Percentiles rank a stretch among this genome's conserved stretches.
Evolutionary conservation across 37 sponge, comb jelly and placozoan species (phyloP).

Genomic region (Halisarca cf. caerulea): DNA sequence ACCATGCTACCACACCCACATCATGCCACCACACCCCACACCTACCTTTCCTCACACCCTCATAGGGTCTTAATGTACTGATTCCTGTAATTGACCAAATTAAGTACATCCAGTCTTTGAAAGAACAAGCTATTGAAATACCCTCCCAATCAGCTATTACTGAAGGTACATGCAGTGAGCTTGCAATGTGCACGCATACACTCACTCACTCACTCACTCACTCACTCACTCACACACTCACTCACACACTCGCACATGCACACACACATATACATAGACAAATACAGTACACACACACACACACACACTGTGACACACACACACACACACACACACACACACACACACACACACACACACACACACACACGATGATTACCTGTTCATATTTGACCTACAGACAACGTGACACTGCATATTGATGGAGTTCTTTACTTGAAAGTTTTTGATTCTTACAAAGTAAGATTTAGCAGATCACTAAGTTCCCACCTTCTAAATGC

Average conservation of each 20-base stretch:
- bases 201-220: too few species aligned
- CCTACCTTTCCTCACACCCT: not conserved
- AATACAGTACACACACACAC: not conserved
- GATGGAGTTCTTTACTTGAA: constrained; percentile 95
- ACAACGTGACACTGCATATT: constrained; percentile 95
- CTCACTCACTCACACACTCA: not conserved
- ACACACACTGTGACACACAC: not conserved
- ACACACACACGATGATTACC: not conserved
- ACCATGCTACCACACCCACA: too few species aligned
- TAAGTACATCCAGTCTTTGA: constrained; percentile 91
- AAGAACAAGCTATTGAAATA: constrained; percentile 95
- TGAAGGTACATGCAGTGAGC: constrained; percentile 40
- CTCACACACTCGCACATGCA: not conserved
- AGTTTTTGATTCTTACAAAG: constrained; percentile 86
- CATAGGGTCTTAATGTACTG: constrained; percentile 85
- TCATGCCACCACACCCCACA: not conserved
- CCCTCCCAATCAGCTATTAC: constrained; percentile 98
- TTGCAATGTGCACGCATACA: not conserved
- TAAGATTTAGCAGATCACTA: constrained; percentile 32
- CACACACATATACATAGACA: not conserved
- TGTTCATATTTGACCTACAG: constrained; percentile 36
- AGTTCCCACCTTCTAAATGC: too few species aligned
- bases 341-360: not conserved
- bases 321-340: not conserved
- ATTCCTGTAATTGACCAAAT: constrained; percentile 92